Evolutionary conservation across 1,140 invertebrate species (phyloP).

Genomic region (Platyscapa corneri): DNA sequence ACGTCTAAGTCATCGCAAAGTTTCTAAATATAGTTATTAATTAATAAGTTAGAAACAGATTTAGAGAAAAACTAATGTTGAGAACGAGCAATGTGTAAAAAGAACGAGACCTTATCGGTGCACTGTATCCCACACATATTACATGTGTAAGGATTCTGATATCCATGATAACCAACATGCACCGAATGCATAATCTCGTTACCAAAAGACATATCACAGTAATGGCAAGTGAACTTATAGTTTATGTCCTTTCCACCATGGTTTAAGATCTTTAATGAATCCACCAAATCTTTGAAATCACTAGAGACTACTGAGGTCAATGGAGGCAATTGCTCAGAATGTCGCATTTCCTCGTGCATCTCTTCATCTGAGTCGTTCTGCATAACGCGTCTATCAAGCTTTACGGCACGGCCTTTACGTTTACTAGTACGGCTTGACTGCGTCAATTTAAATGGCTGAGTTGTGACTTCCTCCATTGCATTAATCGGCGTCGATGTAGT

Average conservation of each 20-base stretch:
- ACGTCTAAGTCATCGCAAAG: no score
- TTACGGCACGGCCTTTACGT: slow-evolving; percentile 86
- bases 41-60: no score
- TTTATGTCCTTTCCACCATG: neutral
- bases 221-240: slow-evolving; percentile 77
- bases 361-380: slow-evolving; percentile 72
- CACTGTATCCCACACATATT: slow-evolving; percentile 93
- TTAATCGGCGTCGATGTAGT: neutral
- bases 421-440: slow-evolving; percentile 75
- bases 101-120: slow-evolving; percentile 90
- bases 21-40: no score
- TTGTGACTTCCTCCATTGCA: neutral
- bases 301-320: neutral
- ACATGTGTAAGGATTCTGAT: slow-evolving; percentile 92
- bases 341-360: slow-evolving; percentile 50
- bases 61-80: slow-evolving; percentile 83
- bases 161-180: slow-evolving; percentile 97
- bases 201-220: slow-evolving; percentile 93
- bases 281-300: neutral
- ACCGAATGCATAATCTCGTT: slow-evolving; percentile 94
- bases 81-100: slow-evolving; percentile 90
- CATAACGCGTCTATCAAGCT: slow-evolving; percentile 79
- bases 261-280: neutral
- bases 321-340: neutral
- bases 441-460: neutral